Conservation (phyloP, 2,797 vertebrate genomes). For the Craterocephalus amniculus region DNA sequence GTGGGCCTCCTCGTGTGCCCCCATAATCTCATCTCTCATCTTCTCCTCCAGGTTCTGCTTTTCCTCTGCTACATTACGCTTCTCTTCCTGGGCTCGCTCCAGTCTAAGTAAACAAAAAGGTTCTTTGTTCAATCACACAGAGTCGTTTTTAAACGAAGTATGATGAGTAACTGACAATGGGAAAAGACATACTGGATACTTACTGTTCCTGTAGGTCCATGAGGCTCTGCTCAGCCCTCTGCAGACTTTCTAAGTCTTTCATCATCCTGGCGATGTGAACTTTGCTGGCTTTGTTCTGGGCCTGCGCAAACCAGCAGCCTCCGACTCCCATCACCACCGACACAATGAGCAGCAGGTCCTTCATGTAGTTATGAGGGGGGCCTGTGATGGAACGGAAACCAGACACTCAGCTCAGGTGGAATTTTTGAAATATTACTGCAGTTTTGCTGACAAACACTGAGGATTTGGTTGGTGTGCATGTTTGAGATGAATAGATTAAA, state of each 20-base stretch:
- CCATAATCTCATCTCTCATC: slow-evolving; percentile 97
- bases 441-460: background rate
- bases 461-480: background rate
- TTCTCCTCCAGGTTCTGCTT: slow-evolving; percentile 97
- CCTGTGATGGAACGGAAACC: slow-evolving; percentile 60
- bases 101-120: slow-evolving; percentile 80
- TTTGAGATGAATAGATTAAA: background rate
- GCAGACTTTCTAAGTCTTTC: slow-evolving; percentile 97
- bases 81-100: slow-evolving; percentile 96
- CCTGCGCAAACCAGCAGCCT: slow-evolving; percentile 97
- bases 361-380: slow-evolving; percentile 97
- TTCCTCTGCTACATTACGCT: slow-evolving; percentile 95
- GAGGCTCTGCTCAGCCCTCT: slow-evolving; percentile 94
- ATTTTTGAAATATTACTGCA: too few relatives aligned
- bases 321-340: slow-evolving; percentile 97
- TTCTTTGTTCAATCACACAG: background rate
- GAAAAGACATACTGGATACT: slow-evolving; percentile 41
- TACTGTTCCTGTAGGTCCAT: slow-evolving; percentile 95
- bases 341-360: slow-evolving; percentile 94
- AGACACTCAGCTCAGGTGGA: background rate
- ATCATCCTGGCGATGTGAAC: slow-evolving; percentile 96
- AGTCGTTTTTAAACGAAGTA: background rate
- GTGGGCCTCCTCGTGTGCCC: slow-evolving; percentile 94
- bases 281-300: slow-evolving; percentile 94
- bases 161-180: background rate